phyloP scores from a whole-genome alignment of 2,113 vertebrate species.

The Oenanthe oenanthe region DNA sequence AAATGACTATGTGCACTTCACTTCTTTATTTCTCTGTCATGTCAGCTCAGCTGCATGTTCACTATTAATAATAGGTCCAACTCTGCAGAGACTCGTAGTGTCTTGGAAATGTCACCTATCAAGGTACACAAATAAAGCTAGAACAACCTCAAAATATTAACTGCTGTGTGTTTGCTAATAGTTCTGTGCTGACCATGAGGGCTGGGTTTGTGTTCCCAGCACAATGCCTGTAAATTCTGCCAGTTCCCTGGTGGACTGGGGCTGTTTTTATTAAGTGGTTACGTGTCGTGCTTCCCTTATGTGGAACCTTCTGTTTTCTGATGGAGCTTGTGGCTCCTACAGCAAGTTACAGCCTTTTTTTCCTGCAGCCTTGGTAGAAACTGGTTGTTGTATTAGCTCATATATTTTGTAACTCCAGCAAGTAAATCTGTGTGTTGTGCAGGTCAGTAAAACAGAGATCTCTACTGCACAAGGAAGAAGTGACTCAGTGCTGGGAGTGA shows the following conservation, averaged over 20 bases:
- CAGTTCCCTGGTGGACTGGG: rapidly evolving
- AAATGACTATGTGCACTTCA: neutral
- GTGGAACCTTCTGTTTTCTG: neutral
- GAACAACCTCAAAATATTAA: slow-evolving; percentile 34
- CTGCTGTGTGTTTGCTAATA: neutral
- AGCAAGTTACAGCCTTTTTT: neutral
- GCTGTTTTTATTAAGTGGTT: slow-evolving; percentile 5
- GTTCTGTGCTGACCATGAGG: neutral
- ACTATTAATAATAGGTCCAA: neutral
- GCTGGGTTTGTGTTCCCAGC: neutral
- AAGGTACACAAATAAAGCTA: slow-evolving; percentile 4
- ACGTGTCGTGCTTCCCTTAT: neutral
- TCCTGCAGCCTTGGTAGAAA: neutral
- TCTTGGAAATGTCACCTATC: slow-evolving; percentile 14
- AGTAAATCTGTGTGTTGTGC: slow-evolving; percentile 11
- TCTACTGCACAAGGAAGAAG: neutral
- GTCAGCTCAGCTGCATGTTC: neutral
- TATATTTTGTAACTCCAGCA: neutral
- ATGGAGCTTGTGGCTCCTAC: neutral
- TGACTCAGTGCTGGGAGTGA: neutral
- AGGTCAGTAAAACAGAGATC: neutral
- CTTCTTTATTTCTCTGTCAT: slow-evolving; percentile 7
- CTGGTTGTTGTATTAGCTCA: neutral
- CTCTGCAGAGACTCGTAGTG: neutral
- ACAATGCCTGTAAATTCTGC: neutral